Evolutionary conservation across 2,797 vertebrate genomes (phyloP).

Genomic region (Psittacula derbiana): DNA sequence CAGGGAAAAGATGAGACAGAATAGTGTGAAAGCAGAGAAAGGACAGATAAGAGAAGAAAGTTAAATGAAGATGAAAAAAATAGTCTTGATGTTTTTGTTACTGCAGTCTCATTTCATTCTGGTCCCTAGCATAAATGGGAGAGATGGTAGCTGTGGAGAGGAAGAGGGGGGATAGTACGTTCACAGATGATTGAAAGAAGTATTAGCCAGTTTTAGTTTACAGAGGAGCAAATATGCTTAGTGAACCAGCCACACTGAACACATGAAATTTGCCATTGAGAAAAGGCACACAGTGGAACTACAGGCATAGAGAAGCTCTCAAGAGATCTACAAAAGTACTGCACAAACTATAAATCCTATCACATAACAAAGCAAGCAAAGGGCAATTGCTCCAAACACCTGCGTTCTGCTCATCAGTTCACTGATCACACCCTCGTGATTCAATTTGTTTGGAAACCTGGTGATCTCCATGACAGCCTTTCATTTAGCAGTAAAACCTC

Average conservation of each 20-base stretch:
- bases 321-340: background rate
- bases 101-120: background rate
- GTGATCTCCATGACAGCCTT: background rate
- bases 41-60: background rate
- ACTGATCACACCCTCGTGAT: rapidly evolving
- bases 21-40: background rate
- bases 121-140: background rate
- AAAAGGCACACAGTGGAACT: background rate
- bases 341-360: background rate
- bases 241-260: background rate
- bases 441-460: background rate
- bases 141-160: background rate
- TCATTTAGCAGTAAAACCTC: background rate
- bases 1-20: background rate
- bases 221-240: background rate
- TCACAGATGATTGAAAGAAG: background rate
- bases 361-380: background rate
- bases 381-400: background rate
- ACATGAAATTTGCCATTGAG: background rate
- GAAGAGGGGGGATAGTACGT: background rate
- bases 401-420: background rate
- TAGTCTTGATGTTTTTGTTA: background rate
- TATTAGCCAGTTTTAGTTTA: background rate
- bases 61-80: background rate
- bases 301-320: background rate